Evolutionary conservation across 2,113 vertebrate species (phyloP).

Genomic region (Python bivittatus): DNA sequence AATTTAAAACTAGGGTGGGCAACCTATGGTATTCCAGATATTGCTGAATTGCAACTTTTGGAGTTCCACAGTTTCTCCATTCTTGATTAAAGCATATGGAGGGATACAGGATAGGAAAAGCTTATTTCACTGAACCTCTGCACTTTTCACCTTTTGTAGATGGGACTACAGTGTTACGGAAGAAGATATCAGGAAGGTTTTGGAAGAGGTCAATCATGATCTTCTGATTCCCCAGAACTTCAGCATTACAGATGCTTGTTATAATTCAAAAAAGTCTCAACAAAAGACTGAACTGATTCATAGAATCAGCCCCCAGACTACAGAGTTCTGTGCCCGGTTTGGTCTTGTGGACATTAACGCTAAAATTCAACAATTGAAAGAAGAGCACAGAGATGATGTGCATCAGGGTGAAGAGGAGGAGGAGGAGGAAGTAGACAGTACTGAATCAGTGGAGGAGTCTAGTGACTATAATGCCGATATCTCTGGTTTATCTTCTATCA

Average conservation of each 20-base stretch:
- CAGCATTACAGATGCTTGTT: constrained; percentile 78
- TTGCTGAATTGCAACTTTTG: background rate
- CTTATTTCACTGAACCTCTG: background rate
- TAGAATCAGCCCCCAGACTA: constrained; percentile 90
- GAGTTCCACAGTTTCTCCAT: background rate
- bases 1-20: background rate
- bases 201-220: constrained; percentile 83
- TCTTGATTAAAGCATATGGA: background rate
- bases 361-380: constrained; percentile 73
- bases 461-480: constrained; percentile 90
- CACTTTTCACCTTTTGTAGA: constrained; percentile 67
- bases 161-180: constrained; percentile 93
- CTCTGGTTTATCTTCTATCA: constrained; percentile 83
- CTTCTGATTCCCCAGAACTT: constrained; percentile 90
- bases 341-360: constrained; percentile 89
- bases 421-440: constrained; percentile 74
- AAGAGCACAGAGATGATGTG: constrained; percentile 58
- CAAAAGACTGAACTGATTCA: constrained; percentile 73
- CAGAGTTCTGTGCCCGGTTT: constrained; percentile 89
- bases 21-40: background rate
- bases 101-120: background rate
- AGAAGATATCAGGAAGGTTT: constrained; percentile 82
- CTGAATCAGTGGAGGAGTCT: constrained; percentile 83
- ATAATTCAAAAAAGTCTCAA: constrained; percentile 81
- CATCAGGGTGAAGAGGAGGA: constrained; percentile 68